Base-by-base conservation (phyloP, 2,888 invertebrate species). In the Apeira syringaria region DNA sequence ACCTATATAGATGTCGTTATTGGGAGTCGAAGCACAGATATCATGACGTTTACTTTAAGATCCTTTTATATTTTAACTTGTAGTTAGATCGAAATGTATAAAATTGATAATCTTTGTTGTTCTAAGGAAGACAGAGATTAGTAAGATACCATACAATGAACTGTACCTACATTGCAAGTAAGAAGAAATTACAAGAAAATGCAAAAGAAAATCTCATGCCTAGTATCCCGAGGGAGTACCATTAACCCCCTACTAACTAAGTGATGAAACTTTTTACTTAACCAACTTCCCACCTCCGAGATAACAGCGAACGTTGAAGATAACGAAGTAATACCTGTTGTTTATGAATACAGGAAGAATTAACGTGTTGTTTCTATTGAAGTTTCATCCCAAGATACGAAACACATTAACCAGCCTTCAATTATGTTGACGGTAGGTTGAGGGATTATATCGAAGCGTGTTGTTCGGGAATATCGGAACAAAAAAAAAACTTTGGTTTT, bases 261-360 rank as follows among this genome's bases (percentile, higher is more conserved):
- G 45, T 58, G 52, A 57, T 55, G 59, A 53, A 64, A 64, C 58
- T 64, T 64, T 60, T 61, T 61, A 58, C 60, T 61, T 52, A 42
- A 26, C 36, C 32, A 47, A 43, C 39, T 47, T 42, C 40, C 42
- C 38, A 47, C 49, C 45, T 43, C 32, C 27, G 31, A 30, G 42
- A 47, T 45, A 49, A 43, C 47, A 27, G 24, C 33, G 8, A 47
- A 41, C 47, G 24, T 26, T 36, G 8, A 18, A 51, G 47, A 41
- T 47, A 47, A 47, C 40, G 37, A 33, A 49, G 32, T 49, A 45
- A 36, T 48, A 40, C 32, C 35, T 48, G 34, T 37, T 45, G 41
- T 49, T 49, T 49, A 49, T 38, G 30, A 45, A 41, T 40, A 44
- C 33, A 41, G 29, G 32, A 33, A 35, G 37, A 39, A 46, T 22